Conservation (phyloP, 2,113 vertebrate genomes). For the Zosterops hypoxanthus region DNA sequence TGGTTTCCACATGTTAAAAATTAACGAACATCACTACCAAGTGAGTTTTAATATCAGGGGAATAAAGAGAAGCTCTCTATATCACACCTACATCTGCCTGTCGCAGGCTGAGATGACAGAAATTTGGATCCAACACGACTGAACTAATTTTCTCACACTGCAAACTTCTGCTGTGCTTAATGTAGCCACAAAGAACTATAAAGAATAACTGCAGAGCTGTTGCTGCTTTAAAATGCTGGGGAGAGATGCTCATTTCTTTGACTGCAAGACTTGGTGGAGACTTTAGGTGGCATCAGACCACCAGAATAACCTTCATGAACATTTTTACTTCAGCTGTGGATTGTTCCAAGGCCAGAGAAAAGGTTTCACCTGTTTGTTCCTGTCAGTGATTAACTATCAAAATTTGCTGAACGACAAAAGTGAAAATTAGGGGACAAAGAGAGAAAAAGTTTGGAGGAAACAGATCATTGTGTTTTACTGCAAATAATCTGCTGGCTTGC, state of each 20-base stretch:
- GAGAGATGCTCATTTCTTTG: neutral
- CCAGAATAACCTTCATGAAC: neutral
- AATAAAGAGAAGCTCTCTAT: neutral
- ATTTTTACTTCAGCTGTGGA: neutral
- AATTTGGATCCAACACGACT: neutral
- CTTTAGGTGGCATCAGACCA: constrained; percentile 64
- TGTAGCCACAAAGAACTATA: neutral
- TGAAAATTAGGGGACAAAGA: neutral
- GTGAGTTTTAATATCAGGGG: neutral
- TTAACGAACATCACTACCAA: neutral
- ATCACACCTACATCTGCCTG: neutral
- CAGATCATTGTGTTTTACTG: neutral
- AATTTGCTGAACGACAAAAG: neutral
- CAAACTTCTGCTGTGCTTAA: neutral
- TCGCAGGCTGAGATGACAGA: neutral
- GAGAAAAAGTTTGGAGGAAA: neutral
- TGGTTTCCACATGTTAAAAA: neutral
- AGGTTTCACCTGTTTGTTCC: neutral
- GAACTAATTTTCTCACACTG: neutral
- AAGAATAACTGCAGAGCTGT: neutral
- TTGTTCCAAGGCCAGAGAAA: neutral
- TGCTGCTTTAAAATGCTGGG: neutral
- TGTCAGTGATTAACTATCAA: neutral
- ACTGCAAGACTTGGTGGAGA: constrained; percentile 24
- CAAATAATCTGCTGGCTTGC: neutral